These are phyloP conservation scores for Lasioglossum malachurum DNA, from an alignment of 2,888 invertebrate species.

Conservation along the genomic window DNA sequence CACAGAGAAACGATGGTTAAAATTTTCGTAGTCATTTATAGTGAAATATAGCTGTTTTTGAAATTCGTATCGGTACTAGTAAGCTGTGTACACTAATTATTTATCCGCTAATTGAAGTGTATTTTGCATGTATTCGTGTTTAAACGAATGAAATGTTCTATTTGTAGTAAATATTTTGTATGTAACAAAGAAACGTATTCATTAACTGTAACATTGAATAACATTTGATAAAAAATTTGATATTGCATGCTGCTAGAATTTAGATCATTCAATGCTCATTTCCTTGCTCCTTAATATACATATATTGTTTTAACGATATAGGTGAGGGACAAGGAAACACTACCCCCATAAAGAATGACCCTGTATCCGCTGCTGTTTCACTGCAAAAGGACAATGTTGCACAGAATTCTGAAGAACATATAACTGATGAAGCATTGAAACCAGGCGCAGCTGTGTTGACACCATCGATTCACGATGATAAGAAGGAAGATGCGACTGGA, in stretches of 20 bases:
- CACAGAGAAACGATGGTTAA: neutral
- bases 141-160: neutral
- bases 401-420: neutral
- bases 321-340: conserved; percentile 9
- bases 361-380: neutral
- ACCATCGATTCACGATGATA: neutral
- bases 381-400: neutral
- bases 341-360: neutral
- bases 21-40: neutral
- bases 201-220: neutral
- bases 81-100: neutral
- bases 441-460: neutral
- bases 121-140: neutral
- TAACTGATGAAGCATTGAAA: neutral
- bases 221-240: neutral
- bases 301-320: conserved; percentile 20
- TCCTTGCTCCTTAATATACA: neutral
- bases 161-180: neutral
- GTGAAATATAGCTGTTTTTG: neutral
- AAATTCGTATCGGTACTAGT: neutral
- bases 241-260: neutral
- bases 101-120: neutral
- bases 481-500: neutral
- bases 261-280: neutral
- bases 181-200: neutral